These are phyloP conservation scores for Kradibia gibbosae DNA, from an alignment of 1,140 invertebrate genomes.

Conservation along the genomic window DNA sequence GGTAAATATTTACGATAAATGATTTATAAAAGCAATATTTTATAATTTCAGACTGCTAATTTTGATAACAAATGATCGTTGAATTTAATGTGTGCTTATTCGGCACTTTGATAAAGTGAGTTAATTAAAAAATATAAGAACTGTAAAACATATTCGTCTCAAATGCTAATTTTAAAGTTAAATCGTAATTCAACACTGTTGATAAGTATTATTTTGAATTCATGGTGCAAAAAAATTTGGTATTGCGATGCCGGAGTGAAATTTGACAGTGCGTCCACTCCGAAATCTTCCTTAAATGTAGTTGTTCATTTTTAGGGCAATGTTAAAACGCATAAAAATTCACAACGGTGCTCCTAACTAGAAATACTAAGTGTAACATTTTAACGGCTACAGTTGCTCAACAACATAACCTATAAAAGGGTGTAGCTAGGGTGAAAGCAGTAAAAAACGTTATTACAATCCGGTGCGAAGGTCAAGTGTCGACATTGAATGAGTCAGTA, in stretches of 20 bases:
- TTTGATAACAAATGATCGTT: neutral
- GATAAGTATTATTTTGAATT: neutral
- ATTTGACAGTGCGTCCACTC: too few relatives aligned
- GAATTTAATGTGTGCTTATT: neutral
- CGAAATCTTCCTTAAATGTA: neutral
- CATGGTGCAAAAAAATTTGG: neutral
- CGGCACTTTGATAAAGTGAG: neutral
- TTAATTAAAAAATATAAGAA: neutral
- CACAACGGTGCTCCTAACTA: neutral
- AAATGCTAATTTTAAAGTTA: neutral
- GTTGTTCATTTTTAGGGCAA: neutral
- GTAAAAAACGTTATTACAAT: neutral
- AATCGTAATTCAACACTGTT: neutral
- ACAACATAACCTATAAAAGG: slow-evolving; percentile 17
- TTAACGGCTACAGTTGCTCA: slow-evolving; percentile 1
- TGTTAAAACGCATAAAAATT: neutral
- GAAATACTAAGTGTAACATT: neutral
- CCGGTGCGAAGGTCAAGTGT: neutral
- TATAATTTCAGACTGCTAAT: neutral
- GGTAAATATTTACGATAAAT: neutral
- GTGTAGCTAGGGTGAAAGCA: neutral
- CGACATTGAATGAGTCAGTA: neutral
- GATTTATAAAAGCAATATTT: neutral
- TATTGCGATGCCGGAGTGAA: neutral
- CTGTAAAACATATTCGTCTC: neutral